Evolutionary conservation across 2,113 vertebrate genomes (phyloP), one percentile per base, ranked within the genome.

Genomic region (Rafetus swinhoei): DNA sequence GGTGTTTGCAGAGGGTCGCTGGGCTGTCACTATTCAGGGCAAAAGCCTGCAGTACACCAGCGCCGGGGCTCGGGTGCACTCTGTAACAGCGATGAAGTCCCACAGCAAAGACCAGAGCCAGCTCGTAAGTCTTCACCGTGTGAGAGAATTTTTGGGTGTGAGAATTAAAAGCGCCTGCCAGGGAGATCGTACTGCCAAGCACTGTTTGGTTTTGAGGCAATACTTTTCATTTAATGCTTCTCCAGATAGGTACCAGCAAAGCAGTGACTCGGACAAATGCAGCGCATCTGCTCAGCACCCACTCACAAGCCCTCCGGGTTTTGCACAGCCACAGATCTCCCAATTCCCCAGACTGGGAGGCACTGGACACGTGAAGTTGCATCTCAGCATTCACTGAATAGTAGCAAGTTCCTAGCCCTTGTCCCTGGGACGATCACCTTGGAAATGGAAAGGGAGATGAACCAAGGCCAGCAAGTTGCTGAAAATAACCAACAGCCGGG

Each of bases 21-120:
- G 72, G 19, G 89, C 19, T 84, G 92, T 91, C 91, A 97, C 94
- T 93, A 94, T 60, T 72, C 89, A 0, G 12, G 91, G 92, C 96
- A 96, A 96, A 94, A 83, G 87, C 92, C 95, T 87, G 90, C 88
- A 85, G 94, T 86, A 85, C 95, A 90, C 77, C 35, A 89, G 21
- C 84, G 87, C 90, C 88, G 62, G 92, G 84, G 93, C 90, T 95
- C 76, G 22, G 11, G 93, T 65, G 88, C 39, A 9, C 13, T 85
- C 12, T 24, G 85, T n/a, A 65, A 29, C 1, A 2, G 52, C 19
- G 83, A 56, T 89, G 94, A 94, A 95, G 87, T 25, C 89, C 55
- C 83, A 52, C 1, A 3, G 92, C 82, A 95, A 95, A 96, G 60
- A 0, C 0, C n/a, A 0, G 1, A 91, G 84, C 89, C 92, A 88